Conservation (phyloP, 2,113 vertebrate species). For the Pomatostomus ruficeps region DNA sequence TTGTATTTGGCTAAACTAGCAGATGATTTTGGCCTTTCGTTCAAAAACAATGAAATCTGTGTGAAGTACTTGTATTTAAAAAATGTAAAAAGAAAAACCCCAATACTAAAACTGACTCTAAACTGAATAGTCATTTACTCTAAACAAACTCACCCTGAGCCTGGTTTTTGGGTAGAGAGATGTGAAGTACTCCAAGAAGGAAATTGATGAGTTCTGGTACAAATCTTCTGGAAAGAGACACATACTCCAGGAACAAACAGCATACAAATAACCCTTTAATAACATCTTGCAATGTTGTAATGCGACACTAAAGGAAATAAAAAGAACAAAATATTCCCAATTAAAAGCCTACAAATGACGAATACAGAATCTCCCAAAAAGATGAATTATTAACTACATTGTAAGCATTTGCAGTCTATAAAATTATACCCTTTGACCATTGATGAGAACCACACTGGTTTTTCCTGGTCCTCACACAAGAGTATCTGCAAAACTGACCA, state of each 20-base stretch:
- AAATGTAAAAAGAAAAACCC: background rate
- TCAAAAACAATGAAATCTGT: background rate
- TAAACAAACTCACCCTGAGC: constrained; percentile 68
- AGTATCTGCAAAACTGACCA: background rate
- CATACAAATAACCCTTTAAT: constrained; percentile 83
- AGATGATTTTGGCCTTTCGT: background rate
- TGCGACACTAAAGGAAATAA: constrained; percentile 75
- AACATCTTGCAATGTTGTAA: constrained; percentile 78
- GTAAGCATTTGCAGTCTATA: background rate
- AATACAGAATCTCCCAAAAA: background rate
- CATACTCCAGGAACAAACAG: constrained; percentile 85
- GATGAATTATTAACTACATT: background rate
- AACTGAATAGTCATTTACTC: background rate
- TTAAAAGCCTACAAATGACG: background rate
- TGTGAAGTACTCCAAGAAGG: constrained; percentile 82
- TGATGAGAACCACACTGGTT: background rate
- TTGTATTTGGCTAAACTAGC: background rate
- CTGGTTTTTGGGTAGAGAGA: constrained; percentile 75
- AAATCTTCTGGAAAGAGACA: constrained; percentile 86
- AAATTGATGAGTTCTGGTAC: constrained; percentile 90
- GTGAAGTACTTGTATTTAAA: background rate
- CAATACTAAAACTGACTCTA: background rate
- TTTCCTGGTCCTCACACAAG: background rate
- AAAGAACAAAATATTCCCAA: background rate
- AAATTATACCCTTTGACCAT: background rate